Conservation (phyloP, 2,113 vertebrate species). For the Odocoileus hemionus region DNA sequence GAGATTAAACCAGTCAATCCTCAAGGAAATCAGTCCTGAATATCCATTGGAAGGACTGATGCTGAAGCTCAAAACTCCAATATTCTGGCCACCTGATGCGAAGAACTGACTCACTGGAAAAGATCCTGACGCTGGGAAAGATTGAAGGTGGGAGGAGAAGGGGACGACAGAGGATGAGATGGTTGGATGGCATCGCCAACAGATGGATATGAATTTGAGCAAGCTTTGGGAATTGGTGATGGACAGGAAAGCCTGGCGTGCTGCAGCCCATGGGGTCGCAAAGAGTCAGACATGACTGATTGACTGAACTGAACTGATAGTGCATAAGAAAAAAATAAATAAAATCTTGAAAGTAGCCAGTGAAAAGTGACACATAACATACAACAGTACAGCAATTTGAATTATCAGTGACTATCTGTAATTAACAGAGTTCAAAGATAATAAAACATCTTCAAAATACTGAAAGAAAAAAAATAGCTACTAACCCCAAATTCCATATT, state of each 20-base stretch:
- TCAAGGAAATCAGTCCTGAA: not conserved
- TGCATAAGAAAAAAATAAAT: not conserved
- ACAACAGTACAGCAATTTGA: not conserved
- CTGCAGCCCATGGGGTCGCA: not conserved
- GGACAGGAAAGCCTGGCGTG: not conserved
- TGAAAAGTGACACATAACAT: not conserved
- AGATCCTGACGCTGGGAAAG: not conserved
- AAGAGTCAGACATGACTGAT: not conserved
- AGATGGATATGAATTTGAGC: not conserved
- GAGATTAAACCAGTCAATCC: not conserved
- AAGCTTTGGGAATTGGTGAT: not conserved
- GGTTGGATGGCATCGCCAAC: not conserved
- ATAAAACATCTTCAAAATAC: not conserved
- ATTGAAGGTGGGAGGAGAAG: not conserved
- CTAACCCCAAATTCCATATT: not conserved
- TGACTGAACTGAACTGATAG: not conserved
- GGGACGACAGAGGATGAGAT: not conserved
- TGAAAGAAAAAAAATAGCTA: not conserved
- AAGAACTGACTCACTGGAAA: not conserved
- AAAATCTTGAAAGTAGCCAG: not conserved
- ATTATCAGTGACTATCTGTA: not conserved
- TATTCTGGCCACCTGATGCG: fast-evolving
- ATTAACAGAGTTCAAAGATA: not conserved
- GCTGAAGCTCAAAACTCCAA: not conserved
- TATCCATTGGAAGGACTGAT: not conserved